These are phyloP conservation scores for Erinaceus europaeus DNA, from an alignment of 2,113 vertebrate genomes.

Conservation along the genomic window DNA sequence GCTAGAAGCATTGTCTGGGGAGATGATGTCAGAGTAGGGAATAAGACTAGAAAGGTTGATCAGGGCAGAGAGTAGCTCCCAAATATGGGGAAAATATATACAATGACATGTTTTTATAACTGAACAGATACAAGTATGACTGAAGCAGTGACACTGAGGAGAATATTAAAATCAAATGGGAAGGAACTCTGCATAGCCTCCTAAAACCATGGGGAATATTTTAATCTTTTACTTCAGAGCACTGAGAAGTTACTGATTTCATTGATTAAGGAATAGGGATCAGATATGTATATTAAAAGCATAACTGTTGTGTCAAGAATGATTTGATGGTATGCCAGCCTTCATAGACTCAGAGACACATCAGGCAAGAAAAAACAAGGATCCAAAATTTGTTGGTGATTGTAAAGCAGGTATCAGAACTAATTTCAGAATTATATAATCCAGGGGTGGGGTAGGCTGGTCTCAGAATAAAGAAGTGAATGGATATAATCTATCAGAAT, in stretches of 20 bases:
- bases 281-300: not conserved
- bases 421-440: not conserved
- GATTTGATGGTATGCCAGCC: not conserved
- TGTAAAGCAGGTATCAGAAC: not conserved
- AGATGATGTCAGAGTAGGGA: no score
- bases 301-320: not conserved
- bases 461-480: constrained; percentile 17
- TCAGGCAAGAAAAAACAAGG: not conserved
- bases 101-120: not conserved
- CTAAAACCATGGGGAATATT: not conserved
- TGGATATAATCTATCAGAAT: not conserved
- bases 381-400: not conserved
- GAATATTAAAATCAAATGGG: not conserved
- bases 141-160: not conserved
- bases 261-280: not conserved
- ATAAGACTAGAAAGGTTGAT: no score
- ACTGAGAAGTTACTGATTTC: not conserved
- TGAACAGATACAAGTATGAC: not conserved
- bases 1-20: no score
- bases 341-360: not conserved
- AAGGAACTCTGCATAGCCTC: not conserved
- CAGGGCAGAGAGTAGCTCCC: no score
- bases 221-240: not conserved
- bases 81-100: no score
- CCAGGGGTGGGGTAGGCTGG: not conserved